Evolutionary conservation across 2,113 vertebrate genomes (phyloP).

Genomic region (Formicarius rufipectus): DNA sequence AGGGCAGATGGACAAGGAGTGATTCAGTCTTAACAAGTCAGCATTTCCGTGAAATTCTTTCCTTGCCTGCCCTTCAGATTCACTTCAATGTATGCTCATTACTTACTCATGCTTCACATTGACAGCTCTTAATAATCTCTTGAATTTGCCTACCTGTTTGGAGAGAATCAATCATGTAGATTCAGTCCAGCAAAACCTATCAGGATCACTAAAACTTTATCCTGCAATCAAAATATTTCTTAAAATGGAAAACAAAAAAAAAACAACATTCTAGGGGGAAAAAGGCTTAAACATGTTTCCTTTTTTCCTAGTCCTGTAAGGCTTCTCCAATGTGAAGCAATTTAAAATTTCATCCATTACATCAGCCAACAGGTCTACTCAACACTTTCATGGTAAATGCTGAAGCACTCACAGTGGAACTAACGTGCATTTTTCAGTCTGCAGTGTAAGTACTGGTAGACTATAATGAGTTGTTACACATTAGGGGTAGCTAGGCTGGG

Average conservation of each 20-base stretch:
- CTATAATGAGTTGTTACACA: background rate
- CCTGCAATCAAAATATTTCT: background rate
- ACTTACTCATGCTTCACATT: background rate
- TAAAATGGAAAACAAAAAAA: background rate
- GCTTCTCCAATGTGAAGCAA: background rate
- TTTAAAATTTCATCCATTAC: background rate
- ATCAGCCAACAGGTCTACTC: background rate
- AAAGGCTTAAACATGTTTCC: rapidly evolving
- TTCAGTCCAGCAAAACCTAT: background rate
- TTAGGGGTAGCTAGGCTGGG: background rate
- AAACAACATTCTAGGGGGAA: background rate
- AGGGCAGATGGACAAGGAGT: background rate
- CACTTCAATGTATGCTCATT: background rate
- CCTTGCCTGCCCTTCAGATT: background rate
- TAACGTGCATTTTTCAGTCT: background rate
- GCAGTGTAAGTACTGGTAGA: background rate
- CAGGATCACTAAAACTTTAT: background rate
- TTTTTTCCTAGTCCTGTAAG: background rate
- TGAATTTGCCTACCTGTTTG: background rate
- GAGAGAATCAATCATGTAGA: background rate
- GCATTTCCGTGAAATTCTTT: background rate
- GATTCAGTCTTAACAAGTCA: background rate
- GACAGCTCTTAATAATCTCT: background rate
- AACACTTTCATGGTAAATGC: background rate
- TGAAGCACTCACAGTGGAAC: background rate